phyloP scores from a whole-genome alignment of 2,888 invertebrate species.

The Drosophila austrosaltans region DNA sequence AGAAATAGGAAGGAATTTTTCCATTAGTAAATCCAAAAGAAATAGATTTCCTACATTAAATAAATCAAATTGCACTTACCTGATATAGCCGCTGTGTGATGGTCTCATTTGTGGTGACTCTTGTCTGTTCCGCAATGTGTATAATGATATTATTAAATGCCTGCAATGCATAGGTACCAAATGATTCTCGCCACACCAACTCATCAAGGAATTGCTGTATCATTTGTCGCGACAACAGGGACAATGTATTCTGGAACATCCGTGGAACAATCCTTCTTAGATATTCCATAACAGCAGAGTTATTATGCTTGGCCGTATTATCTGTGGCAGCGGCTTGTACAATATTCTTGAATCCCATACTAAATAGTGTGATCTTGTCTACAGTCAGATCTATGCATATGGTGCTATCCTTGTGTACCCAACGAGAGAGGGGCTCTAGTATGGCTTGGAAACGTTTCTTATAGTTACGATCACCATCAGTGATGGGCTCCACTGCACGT shows the following conservation, averaged over 20 bases:
- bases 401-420: slow-evolving; percentile 91
- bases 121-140: slow-evolving; percentile 92
- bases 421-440: slow-evolving; percentile 89
- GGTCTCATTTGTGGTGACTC: slow-evolving; percentile 86
- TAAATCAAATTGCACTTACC: slow-evolving; percentile 79
- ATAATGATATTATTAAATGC: slow-evolving; percentile 92
- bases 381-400: slow-evolving; percentile 93
- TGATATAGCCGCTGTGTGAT: slow-evolving; percentile 87
- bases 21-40: background rate
- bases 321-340: slow-evolving; percentile 86
- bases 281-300: slow-evolving; percentile 94
- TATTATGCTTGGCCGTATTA: slow-evolving; percentile 85
- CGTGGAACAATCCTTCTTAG: slow-evolving; percentile 92
- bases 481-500: slow-evolving; percentile 92
- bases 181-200: slow-evolving; percentile 94
- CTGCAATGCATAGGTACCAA: slow-evolving; percentile 89
- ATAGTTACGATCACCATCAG: slow-evolving; percentile 90
- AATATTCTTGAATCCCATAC: slow-evolving; percentile 91
- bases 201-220: slow-evolving; percentile 96
- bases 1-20: background rate
- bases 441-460: slow-evolving; percentile 93
- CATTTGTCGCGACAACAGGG: slow-evolving; percentile 91
- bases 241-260: slow-evolving; percentile 95
- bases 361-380: slow-evolving; percentile 90
- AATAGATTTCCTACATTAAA: background rate